Base-by-base conservation (phyloP, 1,140 invertebrate genomes). In the Vollenhovia emeryi region DNA sequence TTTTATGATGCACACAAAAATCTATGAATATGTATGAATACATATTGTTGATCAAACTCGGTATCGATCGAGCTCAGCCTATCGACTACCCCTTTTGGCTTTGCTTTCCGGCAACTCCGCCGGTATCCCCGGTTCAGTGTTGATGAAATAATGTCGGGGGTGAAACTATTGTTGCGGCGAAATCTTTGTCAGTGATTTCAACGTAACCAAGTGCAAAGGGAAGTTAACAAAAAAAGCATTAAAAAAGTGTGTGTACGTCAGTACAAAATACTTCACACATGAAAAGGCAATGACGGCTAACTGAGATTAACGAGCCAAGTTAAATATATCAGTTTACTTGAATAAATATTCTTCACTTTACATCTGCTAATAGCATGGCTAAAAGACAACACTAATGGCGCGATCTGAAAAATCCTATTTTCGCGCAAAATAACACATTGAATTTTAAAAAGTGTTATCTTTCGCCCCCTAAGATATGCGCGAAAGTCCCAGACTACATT, bases 401-500 rank as follows among this genome's bases (percentile, higher is more conserved):
- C 24, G n/a, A 79, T 68, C 0, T 40, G 21, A 27, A 75, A 27
- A 64, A 50, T 1, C 24, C 21, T 24, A 30, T 68, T 76, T 30
- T 0, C 33, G 40, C 13, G 40, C 33, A 55, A 43, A 68, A 79
- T 62, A 48, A 62, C 7, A 24, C 1, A 40, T 43, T 60, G 21
- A 84, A 75, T 84, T 84, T n/a, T 27, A 76, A 84, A 74, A 74
- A 62, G n/a, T 18, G 8, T 24, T 13, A 13, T 21, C n/a, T n/a
- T 45, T 40, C 50, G 45, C 21, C 50, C 0, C 7, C 18, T 18
- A 24, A 76, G 5, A 43, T 43, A 87, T 48, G 13, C 60, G 11
- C 33, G 21, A 68, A 84, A 73, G 40, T 48, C 45, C 21, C 59
- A 9, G n/a, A 27, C 45, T 79, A 59, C 48, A 66, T 66, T 71